Evolutionary conservation across 2,888 invertebrate species (phyloP).

Genomic region (Aspidapion aeneum): DNA sequence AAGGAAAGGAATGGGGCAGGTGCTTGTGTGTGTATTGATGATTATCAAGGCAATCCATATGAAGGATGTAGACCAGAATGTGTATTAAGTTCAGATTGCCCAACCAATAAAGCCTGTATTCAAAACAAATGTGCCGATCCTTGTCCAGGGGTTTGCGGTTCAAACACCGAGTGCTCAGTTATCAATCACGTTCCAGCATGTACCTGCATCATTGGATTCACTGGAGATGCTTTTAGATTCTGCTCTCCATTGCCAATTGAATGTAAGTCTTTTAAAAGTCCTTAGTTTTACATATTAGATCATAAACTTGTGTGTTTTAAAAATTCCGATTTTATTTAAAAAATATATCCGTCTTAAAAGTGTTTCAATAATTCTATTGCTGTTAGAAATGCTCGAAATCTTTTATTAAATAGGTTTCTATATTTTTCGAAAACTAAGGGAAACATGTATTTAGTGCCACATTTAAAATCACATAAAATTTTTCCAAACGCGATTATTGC

Average conservation of each 20-base stretch:
- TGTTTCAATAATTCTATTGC: no score
- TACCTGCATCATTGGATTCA: constrained; percentile 67
- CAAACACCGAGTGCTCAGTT: constrained; percentile 78
- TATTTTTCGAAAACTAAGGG: no score
- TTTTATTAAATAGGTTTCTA: no score
- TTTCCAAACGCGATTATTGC: no score
- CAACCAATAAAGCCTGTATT: constrained; percentile 76
- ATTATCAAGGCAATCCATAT: constrained; percentile 82
- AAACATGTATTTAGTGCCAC: no score
- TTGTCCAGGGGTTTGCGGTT: constrained; percentile 82
- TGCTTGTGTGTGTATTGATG: constrained; percentile 74
- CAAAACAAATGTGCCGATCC: constrained; percentile 83
- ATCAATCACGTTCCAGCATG: constrained; percentile 86
- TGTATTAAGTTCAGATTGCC: constrained; percentile 80
- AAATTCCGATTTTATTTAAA: no score
- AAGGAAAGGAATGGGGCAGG: constrained; percentile 74
- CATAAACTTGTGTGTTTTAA: no score
- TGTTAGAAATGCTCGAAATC: no score
- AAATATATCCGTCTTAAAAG: no score
- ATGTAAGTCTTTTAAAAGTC: constrained; percentile 32
- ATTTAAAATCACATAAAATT: no score
- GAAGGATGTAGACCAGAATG: constrained; percentile 86
- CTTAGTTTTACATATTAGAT: no score
- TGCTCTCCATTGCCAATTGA: constrained; percentile 47
- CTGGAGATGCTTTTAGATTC: constrained; percentile 66